Evolutionary conservation across 2,888 invertebrate species (phyloP).

Genomic region (Chymomyza caudatula): DNA sequence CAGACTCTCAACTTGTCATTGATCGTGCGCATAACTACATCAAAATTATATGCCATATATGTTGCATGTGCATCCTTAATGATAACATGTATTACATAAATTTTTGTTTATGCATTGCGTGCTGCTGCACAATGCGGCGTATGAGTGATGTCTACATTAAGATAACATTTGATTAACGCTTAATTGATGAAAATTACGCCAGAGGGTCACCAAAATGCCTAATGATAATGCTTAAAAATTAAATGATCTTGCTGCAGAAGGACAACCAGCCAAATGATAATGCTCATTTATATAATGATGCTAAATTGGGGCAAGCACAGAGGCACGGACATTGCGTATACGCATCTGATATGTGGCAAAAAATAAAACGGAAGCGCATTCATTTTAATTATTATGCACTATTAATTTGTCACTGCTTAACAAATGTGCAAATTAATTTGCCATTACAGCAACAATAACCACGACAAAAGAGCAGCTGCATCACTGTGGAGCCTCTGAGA

Average conservation of each 20-base stretch:
- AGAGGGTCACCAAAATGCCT: constrained; percentile 36
- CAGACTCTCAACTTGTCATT: constrained; percentile 45
- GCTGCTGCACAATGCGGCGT: constrained; percentile 20
- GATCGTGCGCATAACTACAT: constrained; percentile 25
- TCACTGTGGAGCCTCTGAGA: constrained; percentile 8
- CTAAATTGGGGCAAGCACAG: constrained; percentile 14
- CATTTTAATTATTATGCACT: constrained; percentile 37
- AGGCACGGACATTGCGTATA: no score
- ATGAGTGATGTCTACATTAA: constrained; percentile 63
- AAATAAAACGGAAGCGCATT: constrained; percentile 25
- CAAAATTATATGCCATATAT: constrained; percentile 15
- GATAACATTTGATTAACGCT: constrained; percentile 57
- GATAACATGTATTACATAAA: constrained; percentile 63
- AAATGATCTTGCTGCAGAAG: constrained; percentile 30
- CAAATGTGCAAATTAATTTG: constrained; percentile 58
- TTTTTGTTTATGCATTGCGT: constrained; percentile 36
- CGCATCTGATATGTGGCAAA: no score
- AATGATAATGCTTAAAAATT: constrained; percentile 55
- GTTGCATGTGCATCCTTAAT: constrained; percentile 33
- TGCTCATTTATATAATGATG: constrained; percentile 12
- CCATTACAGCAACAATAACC: constrained; percentile 25
- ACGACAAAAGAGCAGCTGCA: constrained; percentile 28
- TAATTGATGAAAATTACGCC: constrained; percentile 60
- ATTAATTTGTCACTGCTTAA: constrained; percentile 44
- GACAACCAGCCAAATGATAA: constrained; percentile 36